Evolutionary conservation across 2,888 invertebrate species (phyloP).

Genomic region (Drepanosiphum platanoidis): DNA sequence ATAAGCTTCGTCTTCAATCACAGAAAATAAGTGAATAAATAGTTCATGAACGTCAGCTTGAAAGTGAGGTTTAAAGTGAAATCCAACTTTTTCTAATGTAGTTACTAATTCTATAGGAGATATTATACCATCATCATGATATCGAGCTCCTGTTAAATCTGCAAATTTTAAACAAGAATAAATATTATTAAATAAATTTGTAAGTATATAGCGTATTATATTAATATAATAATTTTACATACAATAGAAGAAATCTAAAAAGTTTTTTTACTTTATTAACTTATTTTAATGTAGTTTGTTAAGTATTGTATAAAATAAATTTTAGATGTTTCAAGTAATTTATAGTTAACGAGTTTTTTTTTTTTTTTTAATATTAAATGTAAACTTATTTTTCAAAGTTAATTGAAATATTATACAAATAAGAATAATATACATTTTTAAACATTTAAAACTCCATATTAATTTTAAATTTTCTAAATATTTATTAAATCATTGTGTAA

Average conservation of each 20-base stretch:
- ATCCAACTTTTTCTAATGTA: conserved; percentile 79
- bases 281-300: no score
- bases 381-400: no score
- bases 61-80: conserved; percentile 84
- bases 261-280: no score
- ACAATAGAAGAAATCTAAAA: neutral
- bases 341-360: neutral
- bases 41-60: conserved; percentile 96
- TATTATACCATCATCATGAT: conserved; percentile 68
- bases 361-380: neutral
- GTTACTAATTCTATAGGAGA: conserved; percentile 78
- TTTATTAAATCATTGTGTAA: no score
- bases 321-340: neutral
- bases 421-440: no score
- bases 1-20: conserved; percentile 83
- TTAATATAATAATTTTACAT: neutral
- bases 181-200: conserved; percentile 64
- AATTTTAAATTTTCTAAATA: no score
- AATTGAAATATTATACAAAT: no score
- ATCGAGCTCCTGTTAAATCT: conserved; percentile 75
- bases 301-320: neutral
- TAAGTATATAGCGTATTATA: neutral
- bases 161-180: conserved; percentile 65
- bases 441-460: no score
- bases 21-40: conserved; percentile 87